phyloP scores from a whole-genome alignment of 2,797 vertebrate genomes.

The Apogon hyalosoma region DNA sequence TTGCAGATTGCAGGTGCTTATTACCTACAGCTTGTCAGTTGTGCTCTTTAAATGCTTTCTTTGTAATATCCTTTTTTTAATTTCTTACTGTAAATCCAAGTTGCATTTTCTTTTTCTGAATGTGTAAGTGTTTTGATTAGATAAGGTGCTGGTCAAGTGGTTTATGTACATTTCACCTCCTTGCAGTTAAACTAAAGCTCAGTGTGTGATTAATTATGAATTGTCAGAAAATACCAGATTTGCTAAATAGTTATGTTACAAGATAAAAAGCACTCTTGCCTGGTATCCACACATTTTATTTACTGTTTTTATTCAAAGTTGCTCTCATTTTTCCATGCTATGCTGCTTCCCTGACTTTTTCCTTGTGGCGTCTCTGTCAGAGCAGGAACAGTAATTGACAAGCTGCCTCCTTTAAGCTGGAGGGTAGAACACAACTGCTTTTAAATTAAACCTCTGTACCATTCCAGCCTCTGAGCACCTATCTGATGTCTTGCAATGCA shows the following conservation, averaged over 20 bases:
- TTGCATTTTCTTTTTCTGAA: conserved; percentile 5
- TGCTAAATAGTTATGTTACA: conserved; percentile 4
- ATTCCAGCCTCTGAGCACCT: conserved; percentile 68
- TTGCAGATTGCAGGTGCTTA: neutral
- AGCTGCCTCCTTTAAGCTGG: conserved; percentile 76
- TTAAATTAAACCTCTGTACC: conserved; percentile 72
- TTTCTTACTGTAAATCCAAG: neutral
- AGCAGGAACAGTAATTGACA: conserved; percentile 78
- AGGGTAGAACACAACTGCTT: conserved; percentile 70
- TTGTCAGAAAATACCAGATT: conserved; percentile 3
- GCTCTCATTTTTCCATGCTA: conserved; percentile 49
- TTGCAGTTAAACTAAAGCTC: neutral
- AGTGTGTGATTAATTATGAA: neutral
- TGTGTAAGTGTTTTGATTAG: neutral
- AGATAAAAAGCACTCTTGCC: conserved; percentile 21
- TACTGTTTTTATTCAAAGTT: conserved; percentile 43
- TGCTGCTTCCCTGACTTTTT: conserved; percentile 54
- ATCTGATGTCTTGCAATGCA: conserved; percentile 71
- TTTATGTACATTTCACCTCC: neutral
- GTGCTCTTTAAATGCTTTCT: conserved; percentile 12
- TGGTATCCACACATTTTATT: conserved; percentile 49
- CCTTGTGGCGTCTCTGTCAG: conserved; percentile 70
- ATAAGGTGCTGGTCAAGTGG: neutral
- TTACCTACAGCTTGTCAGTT: neutral
- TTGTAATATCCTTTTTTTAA: conserved; percentile 9